Evolutionary conservation across 2,888 invertebrate genomes (phyloP), one percentile per base, ranked within the genome.

Genomic region (Halocaridina rubra): DNA sequence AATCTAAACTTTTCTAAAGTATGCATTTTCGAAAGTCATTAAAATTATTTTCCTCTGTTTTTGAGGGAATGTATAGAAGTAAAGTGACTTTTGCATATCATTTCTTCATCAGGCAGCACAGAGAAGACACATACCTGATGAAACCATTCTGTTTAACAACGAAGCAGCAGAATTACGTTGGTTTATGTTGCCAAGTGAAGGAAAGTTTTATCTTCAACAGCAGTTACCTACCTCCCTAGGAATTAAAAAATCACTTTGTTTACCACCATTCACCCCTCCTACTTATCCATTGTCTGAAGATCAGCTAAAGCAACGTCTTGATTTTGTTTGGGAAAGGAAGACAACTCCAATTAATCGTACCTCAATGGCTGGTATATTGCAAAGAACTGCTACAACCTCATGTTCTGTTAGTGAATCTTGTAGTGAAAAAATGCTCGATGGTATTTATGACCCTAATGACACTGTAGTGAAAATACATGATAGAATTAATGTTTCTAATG

Each of bases 141-240:
- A 95, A 88, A 93, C 94, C 88, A 93, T 94, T 27, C 92, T 93
- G 88, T 96, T 96, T 90, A 94, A 94, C 89, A 91, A 91, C 30
- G 92, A 94, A 69, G 93, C 94, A 64, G 94, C 95, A 88, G 92
- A 93, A 79, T 91, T 97, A 16, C 93, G 96, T 86, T 97, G 97
- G 97, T 97, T 96, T 91, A 94, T 97, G 93, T 91, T 97, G 77
- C 97, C 97, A 0, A 95, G 95, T 90, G 97, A 97, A 92, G 96
- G 96, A 0, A 95, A 95, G 89, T 94, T 94, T 88, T 92, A 95
- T 46, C 91, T 95, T 27, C 16, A 77, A 29, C 33, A 61, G 8
- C 24, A n/a, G 3, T 29, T 13, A 19, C 13, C 32, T 5, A 13
- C 27, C 8, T 61, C 29, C 3, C 27, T 10, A 3, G 19, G 19